Percentiles rank a stretch among this genome's conserved stretches.
Evolutionary conservation across 2,113 vertebrate genomes (phyloP).

Genomic region (Callopanchax toddi): DNA sequence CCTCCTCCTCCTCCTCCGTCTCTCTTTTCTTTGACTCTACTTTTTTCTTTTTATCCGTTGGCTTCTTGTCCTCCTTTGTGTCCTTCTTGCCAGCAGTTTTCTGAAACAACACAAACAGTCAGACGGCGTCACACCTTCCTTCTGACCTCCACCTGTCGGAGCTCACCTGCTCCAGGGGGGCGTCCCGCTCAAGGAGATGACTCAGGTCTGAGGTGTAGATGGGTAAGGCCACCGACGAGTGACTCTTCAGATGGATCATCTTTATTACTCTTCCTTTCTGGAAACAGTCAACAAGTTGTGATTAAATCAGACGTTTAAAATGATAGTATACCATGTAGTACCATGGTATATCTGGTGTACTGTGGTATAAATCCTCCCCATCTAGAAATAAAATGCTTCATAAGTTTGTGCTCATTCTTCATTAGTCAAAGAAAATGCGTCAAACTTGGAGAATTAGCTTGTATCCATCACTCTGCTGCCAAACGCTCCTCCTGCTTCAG

Average conservation of each 20-base stretch:
- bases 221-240: constrained; percentile 84
- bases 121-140: no score
- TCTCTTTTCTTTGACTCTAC: constrained; percentile 4
- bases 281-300: background rate
- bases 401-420: background rate
- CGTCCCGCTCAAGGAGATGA: constrained; percentile 61
- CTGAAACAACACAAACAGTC: constrained; percentile 14
- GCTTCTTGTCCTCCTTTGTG: background rate
- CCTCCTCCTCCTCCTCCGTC: constrained; percentile 45
- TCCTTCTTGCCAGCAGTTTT: constrained; percentile 18
- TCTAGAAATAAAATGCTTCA: background rate
- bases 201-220: constrained; percentile 81
- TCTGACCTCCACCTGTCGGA: background rate
- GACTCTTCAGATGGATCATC: constrained; percentile 88
- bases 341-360: no score
- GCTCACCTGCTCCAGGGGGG: constrained; percentile 30
- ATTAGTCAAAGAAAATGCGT: no score
- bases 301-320: no score
- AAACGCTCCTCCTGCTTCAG: no score
- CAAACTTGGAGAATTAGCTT: background rate
- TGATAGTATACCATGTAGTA: no score
- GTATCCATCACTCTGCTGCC: no score
- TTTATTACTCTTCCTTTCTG: constrained; percentile 86
- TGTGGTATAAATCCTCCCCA: no score
- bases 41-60: background rate